Evolutionary conservation across 1,140 invertebrate species (phyloP).

Genomic region (Trypoxylus dichotomus): DNA sequence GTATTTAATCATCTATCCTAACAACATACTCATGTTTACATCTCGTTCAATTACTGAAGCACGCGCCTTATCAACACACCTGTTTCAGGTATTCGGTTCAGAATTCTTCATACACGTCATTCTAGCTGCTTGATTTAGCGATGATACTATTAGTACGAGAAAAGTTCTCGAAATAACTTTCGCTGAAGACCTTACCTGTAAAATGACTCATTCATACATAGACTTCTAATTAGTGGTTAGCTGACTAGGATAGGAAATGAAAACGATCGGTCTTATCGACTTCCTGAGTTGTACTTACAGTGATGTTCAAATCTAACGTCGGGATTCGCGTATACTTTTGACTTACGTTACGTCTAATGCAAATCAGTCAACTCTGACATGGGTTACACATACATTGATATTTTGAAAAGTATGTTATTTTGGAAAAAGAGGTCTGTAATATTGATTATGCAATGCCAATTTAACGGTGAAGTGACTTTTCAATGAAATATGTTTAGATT

Average conservation of each 20-base stretch:
- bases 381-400: too few species aligned
- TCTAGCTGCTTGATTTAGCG: neutral
- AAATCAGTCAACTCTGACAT: too few species aligned
- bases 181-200: neutral
- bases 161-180: neutral
- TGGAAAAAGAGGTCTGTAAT: too few species aligned
- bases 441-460: too few species aligned
- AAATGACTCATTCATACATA: neutral
- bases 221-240: neutral
- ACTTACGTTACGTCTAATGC: too few species aligned
- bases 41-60: conserved; percentile 1
- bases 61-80: conserved; percentile 1
- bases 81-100: neutral
- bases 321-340: too few species aligned
- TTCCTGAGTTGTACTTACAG: neutral
- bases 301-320: too few species aligned
- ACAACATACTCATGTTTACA: neutral
- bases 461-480: too few species aligned
- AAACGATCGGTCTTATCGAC: neutral
- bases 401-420: too few species aligned
- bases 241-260: neutral
- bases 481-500: too few species aligned
- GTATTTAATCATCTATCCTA: neutral
- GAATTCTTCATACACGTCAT: neutral
- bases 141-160: neutral